Evolutionary conservation across 2,888 invertebrate species (phyloP).

Genomic region (Cynaeus angustus): DNA sequence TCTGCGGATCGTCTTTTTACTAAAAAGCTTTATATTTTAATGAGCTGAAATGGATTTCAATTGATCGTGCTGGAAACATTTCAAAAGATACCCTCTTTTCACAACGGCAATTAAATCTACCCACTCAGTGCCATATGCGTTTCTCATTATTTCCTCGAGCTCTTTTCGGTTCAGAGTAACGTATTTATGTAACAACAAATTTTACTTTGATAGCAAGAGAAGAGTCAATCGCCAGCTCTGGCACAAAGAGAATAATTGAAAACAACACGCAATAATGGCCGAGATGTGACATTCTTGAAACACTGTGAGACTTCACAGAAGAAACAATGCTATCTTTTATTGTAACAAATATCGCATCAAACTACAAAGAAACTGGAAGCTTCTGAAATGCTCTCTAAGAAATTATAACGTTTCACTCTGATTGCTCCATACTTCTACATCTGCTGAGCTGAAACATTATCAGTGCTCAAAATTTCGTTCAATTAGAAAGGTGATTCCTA

Average conservation of each 20-base stretch:
- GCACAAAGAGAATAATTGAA: conserved; percentile 37
- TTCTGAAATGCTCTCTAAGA: conserved; percentile 42
- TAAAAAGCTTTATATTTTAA: conserved; percentile 54
- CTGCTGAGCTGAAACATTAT: conserved; percentile 28
- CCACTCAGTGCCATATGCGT: conserved; percentile 15
- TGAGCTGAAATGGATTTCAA: conserved; percentile 52
- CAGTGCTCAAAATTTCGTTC: conserved; percentile 27
- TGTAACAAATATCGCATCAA: conserved; percentile 47
- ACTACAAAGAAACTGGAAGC: conserved; percentile 40
- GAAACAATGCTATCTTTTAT: conserved; percentile 41
- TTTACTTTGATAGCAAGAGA: conserved; percentile 24
- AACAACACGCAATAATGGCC: conserved; percentile 36
- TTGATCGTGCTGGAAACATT: conserved; percentile 50
- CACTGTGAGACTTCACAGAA: conserved; percentile 27
- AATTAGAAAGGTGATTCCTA: conserved; percentile 1
- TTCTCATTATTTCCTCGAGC: conserved; percentile 23
- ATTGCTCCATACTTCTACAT: conserved; percentile 24
- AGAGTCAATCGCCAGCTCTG: conserved; percentile 29
- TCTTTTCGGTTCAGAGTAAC: conserved; percentile 7
- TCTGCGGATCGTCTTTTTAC: conserved; percentile 40
- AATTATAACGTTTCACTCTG: conserved; percentile 46
- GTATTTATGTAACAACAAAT: conserved; percentile 11
- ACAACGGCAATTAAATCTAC: conserved; percentile 40
- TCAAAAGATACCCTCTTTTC: conserved; percentile 41
- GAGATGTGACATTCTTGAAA: conserved; percentile 24